Evolutionary conservation across 2,113 vertebrate species (phyloP).

Genomic region (Archocentrus centrarchus): DNA sequence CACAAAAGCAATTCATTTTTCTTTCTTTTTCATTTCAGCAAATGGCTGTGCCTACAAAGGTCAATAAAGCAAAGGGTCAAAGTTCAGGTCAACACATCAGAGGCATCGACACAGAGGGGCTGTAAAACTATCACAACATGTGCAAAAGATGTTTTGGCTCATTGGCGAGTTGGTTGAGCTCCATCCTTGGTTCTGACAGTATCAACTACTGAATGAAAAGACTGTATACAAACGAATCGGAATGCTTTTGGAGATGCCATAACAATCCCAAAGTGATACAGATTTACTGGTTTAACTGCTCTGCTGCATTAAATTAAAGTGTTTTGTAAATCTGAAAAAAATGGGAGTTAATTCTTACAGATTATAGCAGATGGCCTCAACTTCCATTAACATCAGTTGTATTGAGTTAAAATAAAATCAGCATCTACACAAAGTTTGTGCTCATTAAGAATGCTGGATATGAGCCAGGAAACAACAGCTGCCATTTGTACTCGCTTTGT

Average conservation of each 20-base stretch:
- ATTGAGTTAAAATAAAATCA: neutral
- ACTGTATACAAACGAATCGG: neutral
- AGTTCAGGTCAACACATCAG: neutral
- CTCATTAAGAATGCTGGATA: constrained; percentile 22
- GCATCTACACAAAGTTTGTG: neutral
- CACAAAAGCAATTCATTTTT: neutral
- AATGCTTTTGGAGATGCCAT: neutral
- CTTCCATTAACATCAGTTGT: neutral
- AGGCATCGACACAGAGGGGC: neutral
- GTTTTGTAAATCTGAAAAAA: neutral
- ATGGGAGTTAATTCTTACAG: neutral
- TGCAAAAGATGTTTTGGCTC: neutral
- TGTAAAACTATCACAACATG: neutral
- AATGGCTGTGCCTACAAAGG: neutral
- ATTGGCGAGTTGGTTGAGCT: no score
- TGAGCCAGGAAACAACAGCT: constrained; percentile 16
- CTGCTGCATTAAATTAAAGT: neutral
- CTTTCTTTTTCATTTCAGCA: neutral
- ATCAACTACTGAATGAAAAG: neutral
- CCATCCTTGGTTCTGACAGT: neutral
- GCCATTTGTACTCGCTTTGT: constrained; percentile 21
- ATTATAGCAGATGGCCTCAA: neutral
- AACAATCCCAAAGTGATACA: neutral
- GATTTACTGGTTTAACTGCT: neutral
- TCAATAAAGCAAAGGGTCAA: neutral